Evolutionary conservation across 1,140 invertebrate species (phyloP).

Genomic region (Drosophila aff.): DNA sequence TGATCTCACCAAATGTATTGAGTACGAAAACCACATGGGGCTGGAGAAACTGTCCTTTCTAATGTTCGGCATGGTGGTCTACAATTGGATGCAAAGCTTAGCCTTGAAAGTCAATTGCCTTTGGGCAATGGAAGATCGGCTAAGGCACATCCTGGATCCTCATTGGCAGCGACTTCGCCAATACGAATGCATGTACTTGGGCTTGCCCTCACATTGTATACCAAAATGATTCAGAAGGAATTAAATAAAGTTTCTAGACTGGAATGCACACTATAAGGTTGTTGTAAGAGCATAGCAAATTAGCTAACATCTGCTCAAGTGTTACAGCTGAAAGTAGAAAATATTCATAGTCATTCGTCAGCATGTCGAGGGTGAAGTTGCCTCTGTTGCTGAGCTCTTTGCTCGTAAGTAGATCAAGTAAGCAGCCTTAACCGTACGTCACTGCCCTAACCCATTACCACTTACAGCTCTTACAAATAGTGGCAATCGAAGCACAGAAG

Average conservation of each 20-base stretch:
- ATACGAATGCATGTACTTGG: slow-evolving; percentile 16
- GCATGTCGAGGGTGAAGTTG: slow-evolving; percentile 9
- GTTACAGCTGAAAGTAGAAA: neutral
- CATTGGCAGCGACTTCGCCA: neutral
- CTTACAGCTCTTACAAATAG: slow-evolving; percentile 6
- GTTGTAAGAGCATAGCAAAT: slow-evolving; percentile 4
- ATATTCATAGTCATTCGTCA: neutral
- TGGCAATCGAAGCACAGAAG: slow-evolving; percentile 1
- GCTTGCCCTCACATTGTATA: neutral
- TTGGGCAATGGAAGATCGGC: neutral
- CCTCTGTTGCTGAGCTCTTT: slow-evolving; percentile 9
- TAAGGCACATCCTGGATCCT: neutral
- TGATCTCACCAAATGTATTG: neutral
- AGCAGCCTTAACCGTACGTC: no score
- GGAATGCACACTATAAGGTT: no score
- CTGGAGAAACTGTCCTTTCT: neutral
- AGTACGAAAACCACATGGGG: neutral
- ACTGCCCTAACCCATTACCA: no score
- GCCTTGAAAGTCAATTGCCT: slow-evolving; percentile 13
- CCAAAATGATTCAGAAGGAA: neutral
- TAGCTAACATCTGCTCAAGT: neutral
- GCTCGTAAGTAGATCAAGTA: slow-evolving; percentile 4
- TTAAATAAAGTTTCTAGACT: neutral
- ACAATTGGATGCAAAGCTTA: slow-evolving; percentile 7
- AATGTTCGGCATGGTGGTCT: neutral